Evolutionary conservation across 2,888 invertebrate genomes (phyloP).

Genomic region (Pterostichus madidus): DNA sequence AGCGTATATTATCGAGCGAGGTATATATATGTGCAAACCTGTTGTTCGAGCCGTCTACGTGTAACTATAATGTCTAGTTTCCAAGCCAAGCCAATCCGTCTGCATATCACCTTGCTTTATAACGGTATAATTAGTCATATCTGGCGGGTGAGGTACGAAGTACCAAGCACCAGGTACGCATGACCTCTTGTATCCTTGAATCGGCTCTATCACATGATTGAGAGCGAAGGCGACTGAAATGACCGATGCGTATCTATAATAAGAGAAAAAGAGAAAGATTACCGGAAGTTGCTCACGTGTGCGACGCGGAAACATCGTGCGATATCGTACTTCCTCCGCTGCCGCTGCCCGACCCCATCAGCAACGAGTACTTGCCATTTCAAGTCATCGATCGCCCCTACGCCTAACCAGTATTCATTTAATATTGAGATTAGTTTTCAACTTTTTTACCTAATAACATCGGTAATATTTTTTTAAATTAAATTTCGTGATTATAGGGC

Average conservation of each 20-base stretch:
- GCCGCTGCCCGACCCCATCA: constrained; percentile 17
- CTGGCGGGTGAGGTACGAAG: constrained; percentile 18
- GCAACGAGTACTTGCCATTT: constrained; percentile 51
- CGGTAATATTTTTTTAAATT: not conserved
- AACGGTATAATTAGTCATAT: constrained; percentile 54
- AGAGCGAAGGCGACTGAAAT: constrained; percentile 1
- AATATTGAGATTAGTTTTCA: not conserved
- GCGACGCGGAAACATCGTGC: constrained; percentile 51
- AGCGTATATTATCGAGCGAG: no score
- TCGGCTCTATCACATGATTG: constrained; percentile 34
- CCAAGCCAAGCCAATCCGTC: not conserved
- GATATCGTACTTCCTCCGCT: constrained; percentile 50
- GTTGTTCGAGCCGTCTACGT: not conserved
- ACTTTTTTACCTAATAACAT: constrained; percentile 28
- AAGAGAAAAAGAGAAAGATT: constrained; percentile 63
- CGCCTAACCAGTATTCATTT: constrained; percentile 8
- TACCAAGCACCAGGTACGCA: constrained; percentile 9
- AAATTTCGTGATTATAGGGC: not conserved
- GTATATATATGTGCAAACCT: no score
- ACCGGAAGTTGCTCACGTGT: constrained; percentile 62
- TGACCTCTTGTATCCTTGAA: constrained; percentile 21
- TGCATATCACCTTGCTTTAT: constrained; percentile 26
- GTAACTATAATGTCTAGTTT: constrained; percentile 2
- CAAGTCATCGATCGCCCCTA: constrained; percentile 51
- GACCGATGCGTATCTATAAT: constrained; percentile 53